Base-by-base conservation (phyloP, 1,140 invertebrate species). In the Drosophila pseudoobscura region DNA sequence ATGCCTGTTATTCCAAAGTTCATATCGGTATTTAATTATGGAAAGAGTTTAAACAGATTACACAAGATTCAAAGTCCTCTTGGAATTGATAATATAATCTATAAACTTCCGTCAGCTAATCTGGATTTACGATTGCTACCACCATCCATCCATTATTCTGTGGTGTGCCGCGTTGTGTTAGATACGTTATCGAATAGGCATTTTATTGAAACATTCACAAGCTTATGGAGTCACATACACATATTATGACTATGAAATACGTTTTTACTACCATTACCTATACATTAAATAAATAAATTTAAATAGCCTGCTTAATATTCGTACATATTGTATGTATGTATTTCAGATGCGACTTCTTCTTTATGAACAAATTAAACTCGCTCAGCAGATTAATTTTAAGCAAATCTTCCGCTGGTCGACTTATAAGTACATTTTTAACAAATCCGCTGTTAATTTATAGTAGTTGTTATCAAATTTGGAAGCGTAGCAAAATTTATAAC, bases 51-150 rank as follows among this genome's bases (percentile, higher is more conserved):
- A 46, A 15, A 11, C 35, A 35, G 22, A 39, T 53, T 47, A 45
- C 13, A 31, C 22, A 45, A 45, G 59, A 35, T 51, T 50, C 66
- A 72, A 72, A 72, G 69, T 59, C 64, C 55, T 56, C 22, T 43
- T 59, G 11, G n/a, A 20, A 56, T 29, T 43, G 17, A 59, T 59
- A 59, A 43, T 59, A 59, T 59, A 59, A 43, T 59, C 55, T 66
- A 55, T 72, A 26, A 17, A 65, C 62, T 71, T 71, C 68, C 54
- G 68, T 41, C 43, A 31, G 35, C 44, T 65, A 35, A 65, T 71
- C 62, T 53, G 7, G n/a, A 52, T 46, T 43, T 22, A 29, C 15
- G n/a, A 55, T 29, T 63, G 29, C 13, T 22, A 20, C 31, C 35
- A 35, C 9, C 51, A 13, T 39, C n/a, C 15, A 51, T 20, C 17